Evolutionary conservation across 2,888 invertebrate genomes (phyloP).

Genomic region (Vandiemenella viatica): DNA sequence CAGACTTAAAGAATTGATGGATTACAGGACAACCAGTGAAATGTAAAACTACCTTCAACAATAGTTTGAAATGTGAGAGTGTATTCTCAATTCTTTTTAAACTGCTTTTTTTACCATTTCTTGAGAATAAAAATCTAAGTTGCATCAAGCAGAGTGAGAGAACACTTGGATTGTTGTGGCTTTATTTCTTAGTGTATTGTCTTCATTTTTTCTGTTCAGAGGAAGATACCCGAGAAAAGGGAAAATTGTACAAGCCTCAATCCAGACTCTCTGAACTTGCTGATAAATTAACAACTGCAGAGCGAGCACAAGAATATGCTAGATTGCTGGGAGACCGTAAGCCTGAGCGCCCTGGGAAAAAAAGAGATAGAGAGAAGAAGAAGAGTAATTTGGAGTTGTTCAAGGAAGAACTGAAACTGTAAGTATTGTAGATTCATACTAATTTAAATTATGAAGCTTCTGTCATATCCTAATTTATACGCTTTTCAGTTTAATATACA

Average conservation of each 20-base stretch:
- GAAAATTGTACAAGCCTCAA: constrained; percentile 83
- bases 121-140: neutral
- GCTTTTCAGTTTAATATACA: no score
- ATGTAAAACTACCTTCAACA: no score
- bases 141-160: neutral
- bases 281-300: constrained; percentile 41
- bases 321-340: constrained; percentile 47
- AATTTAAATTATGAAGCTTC: no score
- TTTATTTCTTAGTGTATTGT: no score
- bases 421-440: constrained; percentile 31
- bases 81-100: no score
- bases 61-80: no score
- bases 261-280: constrained; percentile 52
- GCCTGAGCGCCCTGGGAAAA: constrained; percentile 38
- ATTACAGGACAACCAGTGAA: no score
- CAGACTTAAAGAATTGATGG: no score
- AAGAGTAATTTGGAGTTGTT: constrained; percentile 95
- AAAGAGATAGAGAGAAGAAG: constrained; percentile 48
- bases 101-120: no score
- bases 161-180: no score
- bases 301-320: constrained; percentile 53
- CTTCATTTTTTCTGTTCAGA: constrained; percentile 33
- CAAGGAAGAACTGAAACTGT: constrained; percentile 94
- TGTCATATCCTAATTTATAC: no score
- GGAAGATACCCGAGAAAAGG: constrained; percentile 78